phyloP scores from a whole-genome alignment of 2,797 vertebrate species.

The Enteromius mattozi region DNA sequence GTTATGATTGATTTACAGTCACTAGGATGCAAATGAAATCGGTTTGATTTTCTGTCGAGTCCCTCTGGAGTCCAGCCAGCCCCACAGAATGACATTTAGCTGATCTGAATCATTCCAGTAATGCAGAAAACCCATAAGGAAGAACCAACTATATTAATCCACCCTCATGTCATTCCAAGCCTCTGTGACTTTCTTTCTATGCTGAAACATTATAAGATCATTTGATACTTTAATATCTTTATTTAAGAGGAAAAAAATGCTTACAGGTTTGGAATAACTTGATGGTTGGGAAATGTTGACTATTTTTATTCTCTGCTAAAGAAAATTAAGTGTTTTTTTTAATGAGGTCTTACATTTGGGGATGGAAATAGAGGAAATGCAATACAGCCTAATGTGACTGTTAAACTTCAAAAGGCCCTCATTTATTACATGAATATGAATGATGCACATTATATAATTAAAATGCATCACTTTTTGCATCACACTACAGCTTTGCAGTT shows the following conservation, averaged over 20 bases:
- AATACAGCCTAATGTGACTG: too few species aligned
- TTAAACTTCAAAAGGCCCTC: background rate
- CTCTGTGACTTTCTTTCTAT: background rate
- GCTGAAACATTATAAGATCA: background rate
- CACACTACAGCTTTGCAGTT: too few species aligned
- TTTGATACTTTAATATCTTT: background rate
- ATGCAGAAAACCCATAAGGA: background rate
- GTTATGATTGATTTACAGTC: conserved; percentile 69
- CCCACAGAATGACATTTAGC: background rate
- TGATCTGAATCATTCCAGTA: background rate
- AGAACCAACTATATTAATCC: background rate
- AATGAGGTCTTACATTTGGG: background rate
- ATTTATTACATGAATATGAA: background rate
- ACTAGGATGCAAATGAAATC: conserved; percentile 45
- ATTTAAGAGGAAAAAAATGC: background rate
- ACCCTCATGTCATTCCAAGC: background rate
- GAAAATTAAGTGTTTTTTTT: background rate
- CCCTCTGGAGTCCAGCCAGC: background rate
- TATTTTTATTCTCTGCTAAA: background rate
- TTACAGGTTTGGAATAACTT: background rate
- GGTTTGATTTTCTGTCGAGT: conserved; percentile 26
- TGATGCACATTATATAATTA: background rate
- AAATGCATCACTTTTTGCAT: background rate
- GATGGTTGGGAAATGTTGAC: background rate
- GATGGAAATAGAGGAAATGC: too few species aligned